Evolutionary conservation across 2,113 vertebrate genomes (phyloP).

Genomic region (Orientallactaga bullata): DNA sequence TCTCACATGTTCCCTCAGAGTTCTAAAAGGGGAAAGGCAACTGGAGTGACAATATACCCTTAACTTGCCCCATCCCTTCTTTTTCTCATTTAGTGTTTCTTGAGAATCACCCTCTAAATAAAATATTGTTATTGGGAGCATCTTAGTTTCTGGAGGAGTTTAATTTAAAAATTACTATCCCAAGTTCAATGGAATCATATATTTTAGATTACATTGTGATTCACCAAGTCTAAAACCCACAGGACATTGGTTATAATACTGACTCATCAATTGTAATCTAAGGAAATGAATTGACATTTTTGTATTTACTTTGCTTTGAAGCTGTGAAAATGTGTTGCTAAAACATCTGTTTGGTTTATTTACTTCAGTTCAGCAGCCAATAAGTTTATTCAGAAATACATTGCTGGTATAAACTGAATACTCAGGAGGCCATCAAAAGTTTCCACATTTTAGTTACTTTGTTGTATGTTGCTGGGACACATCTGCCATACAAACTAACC

Average conservation of each 20-base stretch:
- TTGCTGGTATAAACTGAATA: slow-evolving; percentile 27
- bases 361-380: slow-evolving; percentile 47
- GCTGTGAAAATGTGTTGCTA: slow-evolving; percentile 62
- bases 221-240: neutral
- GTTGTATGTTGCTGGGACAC: slow-evolving; percentile 34
- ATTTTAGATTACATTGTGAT: neutral
- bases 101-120: neutral
- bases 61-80: neutral
- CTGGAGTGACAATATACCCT: neutral
- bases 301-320: slow-evolving; percentile 54
- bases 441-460: slow-evolving; percentile 44
- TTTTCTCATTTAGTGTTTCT: neutral
- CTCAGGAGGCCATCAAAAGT: neutral
- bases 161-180: neutral
- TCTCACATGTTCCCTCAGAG: neutral
- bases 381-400: slow-evolving; percentile 44
- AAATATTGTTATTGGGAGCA: neutral
- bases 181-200: neutral
- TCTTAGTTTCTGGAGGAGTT: neutral
- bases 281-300: slow-evolving; percentile 35
- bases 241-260: neutral
- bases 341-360: slow-evolving; percentile 76
- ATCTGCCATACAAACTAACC: slow-evolving; percentile 36
- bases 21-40: neutral
- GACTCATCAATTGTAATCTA: neutral